Evolutionary conservation across 2,888 invertebrate species (phyloP).

Genomic region (Pecten maximus): DNA sequence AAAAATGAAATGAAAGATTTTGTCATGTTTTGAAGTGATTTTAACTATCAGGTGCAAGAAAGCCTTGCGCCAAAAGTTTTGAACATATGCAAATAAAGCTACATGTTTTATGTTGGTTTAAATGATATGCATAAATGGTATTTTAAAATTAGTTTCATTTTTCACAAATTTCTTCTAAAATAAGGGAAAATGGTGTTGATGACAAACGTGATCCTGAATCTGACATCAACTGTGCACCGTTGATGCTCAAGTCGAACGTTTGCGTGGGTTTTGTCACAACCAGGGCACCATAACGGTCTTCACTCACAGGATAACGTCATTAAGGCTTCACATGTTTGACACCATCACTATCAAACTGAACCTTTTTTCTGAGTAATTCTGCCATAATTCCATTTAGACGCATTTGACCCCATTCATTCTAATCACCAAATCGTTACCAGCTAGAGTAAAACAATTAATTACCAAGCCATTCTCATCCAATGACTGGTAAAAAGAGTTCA

Average conservation of each 20-base stretch:
- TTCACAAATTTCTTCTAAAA: too few species aligned
- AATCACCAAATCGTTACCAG: neutral
- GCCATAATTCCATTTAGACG: neutral
- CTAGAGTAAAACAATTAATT: neutral
- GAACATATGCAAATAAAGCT: too few species aligned
- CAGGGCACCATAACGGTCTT: neutral
- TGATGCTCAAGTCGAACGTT: neutral
- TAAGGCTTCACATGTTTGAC: neutral
- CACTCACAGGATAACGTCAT: neutral
- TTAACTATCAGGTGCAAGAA: too few species aligned
- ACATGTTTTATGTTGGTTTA: too few species aligned
- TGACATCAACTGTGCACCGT: neutral
- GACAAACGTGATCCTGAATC: neutral
- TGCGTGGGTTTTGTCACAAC: neutral
- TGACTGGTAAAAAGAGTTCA: too few species aligned
- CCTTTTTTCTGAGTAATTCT: neutral
- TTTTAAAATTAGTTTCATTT: too few species aligned
- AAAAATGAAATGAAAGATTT: too few species aligned
- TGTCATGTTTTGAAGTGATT: too few species aligned
- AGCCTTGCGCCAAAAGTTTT: too few species aligned
- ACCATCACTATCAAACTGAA: neutral
- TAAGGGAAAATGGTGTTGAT: too few species aligned
- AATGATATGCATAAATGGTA: too few species aligned
- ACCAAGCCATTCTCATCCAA: too few species aligned
- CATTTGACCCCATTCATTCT: neutral